Evolutionary conservation across 2,888 invertebrate species (phyloP), one percentile per base, ranked within the genome.

Genomic region (Drosophila melanocephala): DNA sequence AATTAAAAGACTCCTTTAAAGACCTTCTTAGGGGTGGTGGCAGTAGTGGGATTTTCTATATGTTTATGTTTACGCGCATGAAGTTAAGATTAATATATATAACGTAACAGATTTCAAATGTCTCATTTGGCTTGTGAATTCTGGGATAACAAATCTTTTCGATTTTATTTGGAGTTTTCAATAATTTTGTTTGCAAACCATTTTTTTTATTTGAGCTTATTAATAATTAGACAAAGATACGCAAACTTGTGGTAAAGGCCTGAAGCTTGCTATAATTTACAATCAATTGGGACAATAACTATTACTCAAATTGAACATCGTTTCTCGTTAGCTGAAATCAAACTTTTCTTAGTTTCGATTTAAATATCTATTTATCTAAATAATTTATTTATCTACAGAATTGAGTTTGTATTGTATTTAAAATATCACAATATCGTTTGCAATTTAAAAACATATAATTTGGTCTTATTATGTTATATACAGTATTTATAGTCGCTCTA

Each of bases 1-100:
- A 85, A 87, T 87, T 89, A 87, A 83, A 89, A 83, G 65, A 82
- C 78, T 73, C 77, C 72, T 74, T 58, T 60, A 63, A 61, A 72
- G 81, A 76, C 63, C 57, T 52, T 52, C 14, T 22, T 35, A 35
- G 16, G 44, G 10, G 3, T 5, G 0, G 9, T 52, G 12, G 6
- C 12, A 52, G 5, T 16, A n/a, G 32, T 32, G 9, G 4, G 22
- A 5, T 55, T 37, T 37, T 37, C 19, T 14, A n/a, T 30, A 16
- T 5, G 9, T n/a, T 1, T 42, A 42, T 14, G 6, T 14, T 44
- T 6, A 22, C n/a, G 44, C n/a, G 44, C 12, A 44, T 22, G 12
- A 22, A 7, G 22, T 22, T 44, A 12, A 22, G 12, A 16, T 16
- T 47, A 9, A 47, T 22, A 14, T 14, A 7, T 14, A 7, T 9